phyloP scores from a whole-genome alignment of 2,797 vertebrate species.

The Enteromius viviparus region DNA sequence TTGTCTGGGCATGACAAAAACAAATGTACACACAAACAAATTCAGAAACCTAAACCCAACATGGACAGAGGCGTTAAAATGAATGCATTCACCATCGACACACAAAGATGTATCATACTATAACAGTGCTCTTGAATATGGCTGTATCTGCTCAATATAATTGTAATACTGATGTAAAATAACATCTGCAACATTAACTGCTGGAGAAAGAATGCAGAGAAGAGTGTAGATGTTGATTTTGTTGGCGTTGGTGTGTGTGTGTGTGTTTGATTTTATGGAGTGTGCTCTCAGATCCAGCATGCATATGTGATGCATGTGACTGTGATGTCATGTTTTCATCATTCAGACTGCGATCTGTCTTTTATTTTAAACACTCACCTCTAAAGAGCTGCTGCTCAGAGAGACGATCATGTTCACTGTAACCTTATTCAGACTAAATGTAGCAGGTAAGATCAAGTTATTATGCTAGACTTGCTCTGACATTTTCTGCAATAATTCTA shows the following conservation, averaged over 20 bases:
- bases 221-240: slow-evolving; percentile 4
- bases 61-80: background rate
- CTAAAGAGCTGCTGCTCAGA: slow-evolving; percentile 5
- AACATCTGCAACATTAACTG: slow-evolving; percentile 1
- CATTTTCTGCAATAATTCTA: background rate
- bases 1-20: background rate
- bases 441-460: background rate
- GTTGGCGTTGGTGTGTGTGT: background rate
- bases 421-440: background rate
- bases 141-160: background rate
- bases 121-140: background rate
- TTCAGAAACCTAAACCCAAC: background rate
- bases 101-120: background rate
- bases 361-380: slow-evolving; percentile 37
- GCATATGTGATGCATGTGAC: slow-evolving; percentile 45
- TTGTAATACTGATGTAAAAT: background rate
- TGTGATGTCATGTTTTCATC: slow-evolving; percentile 52
- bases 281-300: slow-evolving; percentile 26
- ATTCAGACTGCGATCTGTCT: slow-evolving; percentile 31
- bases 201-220: slow-evolving; percentile 1
- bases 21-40: background rate
- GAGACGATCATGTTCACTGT: slow-evolving; percentile 17
- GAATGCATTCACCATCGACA: background rate
- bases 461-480: background rate
- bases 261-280: slow-evolving; percentile 32